These are phyloP conservation scores for Macrobrachium nipponense DNA, from an alignment of 1,140 invertebrate genomes.

Conservation along the genomic window DNA sequence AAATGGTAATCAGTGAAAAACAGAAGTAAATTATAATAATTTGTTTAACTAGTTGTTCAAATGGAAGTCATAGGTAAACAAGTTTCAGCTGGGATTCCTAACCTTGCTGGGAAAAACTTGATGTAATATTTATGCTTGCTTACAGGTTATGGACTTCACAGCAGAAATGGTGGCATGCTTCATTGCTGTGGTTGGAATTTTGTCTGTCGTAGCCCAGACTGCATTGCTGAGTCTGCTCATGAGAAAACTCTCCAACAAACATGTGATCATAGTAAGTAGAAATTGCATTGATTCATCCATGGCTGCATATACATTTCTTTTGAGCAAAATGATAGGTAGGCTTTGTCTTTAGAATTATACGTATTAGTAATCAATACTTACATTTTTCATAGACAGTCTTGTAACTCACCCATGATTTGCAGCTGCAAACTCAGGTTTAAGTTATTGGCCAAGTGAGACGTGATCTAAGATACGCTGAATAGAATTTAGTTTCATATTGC, in stretches of 20 bases:
- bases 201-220: slow-evolving; percentile 95
- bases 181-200: slow-evolving; percentile 95
- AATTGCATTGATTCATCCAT: too few relatives aligned
- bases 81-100: neutral
- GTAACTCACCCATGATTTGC: too few relatives aligned
- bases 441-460: too few relatives aligned
- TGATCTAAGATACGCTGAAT: too few relatives aligned
- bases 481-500: neutral
- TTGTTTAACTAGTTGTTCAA: neutral
- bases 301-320: neutral
- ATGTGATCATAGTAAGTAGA: slow-evolving; percentile 87
- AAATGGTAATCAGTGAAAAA: neutral
- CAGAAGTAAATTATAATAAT: neutral
- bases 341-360: too few relatives aligned
- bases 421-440: too few relatives aligned
- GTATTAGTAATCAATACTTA: neutral
- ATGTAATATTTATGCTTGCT: neutral
- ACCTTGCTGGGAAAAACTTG: neutral
- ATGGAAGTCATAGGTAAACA: neutral
- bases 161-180: slow-evolving; percentile 95
- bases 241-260: slow-evolving; percentile 91
- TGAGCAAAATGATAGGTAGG: too few relatives aligned
- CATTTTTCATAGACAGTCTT: too few relatives aligned
- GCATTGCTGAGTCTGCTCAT: slow-evolving; percentile 87
- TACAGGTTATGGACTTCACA: slow-evolving; percentile 92